These are phyloP conservation scores for Poecilia gillii DNA, from an alignment of 2,797 vertebrate species.

Conservation along the genomic window DNA sequence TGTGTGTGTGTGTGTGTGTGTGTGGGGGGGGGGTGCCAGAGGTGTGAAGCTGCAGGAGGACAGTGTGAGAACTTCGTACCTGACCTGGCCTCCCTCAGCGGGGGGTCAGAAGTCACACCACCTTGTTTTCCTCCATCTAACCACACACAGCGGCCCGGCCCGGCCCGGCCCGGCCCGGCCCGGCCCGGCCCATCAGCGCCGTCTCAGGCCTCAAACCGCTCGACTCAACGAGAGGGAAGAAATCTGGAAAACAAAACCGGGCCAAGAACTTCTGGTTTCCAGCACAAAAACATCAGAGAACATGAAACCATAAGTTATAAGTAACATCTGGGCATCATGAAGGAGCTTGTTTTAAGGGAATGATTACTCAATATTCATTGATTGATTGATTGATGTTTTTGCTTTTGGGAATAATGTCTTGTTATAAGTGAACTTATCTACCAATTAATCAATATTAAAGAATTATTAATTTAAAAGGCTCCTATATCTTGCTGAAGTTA, in stretches of 20 bases:
- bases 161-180: slow-evolving; percentile 12
- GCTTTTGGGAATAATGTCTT: neutral
- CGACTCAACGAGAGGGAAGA: neutral
- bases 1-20: neutral
- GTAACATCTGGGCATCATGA: no score
- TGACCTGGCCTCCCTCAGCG: slow-evolving; percentile 23
- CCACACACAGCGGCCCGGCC: slow-evolving; percentile 5
- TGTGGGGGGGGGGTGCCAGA: slow-evolving; percentile 8
- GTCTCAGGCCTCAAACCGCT: neutral
- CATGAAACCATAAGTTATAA: no score
- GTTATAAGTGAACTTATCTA: no score
- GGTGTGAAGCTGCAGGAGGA: slow-evolving; percentile 52
- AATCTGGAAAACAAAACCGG: neutral
- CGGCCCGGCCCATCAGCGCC: slow-evolving; percentile 20
- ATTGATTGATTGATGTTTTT: no score
- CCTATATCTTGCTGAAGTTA: neutral
- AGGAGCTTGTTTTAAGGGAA: no score
- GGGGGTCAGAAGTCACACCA: slow-evolving; percentile 40
- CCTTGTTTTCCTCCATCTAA: slow-evolving; percentile 27
- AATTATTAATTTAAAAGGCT: no score
- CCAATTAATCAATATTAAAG: no score
- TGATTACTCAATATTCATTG: no score
- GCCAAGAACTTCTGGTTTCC: no score
- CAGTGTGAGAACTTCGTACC: slow-evolving; percentile 53
- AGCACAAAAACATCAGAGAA: no score